phyloP scores from a whole-genome alignment of 2,797 vertebrate genomes.

The Hypotaenidia philippensis region DNA sequence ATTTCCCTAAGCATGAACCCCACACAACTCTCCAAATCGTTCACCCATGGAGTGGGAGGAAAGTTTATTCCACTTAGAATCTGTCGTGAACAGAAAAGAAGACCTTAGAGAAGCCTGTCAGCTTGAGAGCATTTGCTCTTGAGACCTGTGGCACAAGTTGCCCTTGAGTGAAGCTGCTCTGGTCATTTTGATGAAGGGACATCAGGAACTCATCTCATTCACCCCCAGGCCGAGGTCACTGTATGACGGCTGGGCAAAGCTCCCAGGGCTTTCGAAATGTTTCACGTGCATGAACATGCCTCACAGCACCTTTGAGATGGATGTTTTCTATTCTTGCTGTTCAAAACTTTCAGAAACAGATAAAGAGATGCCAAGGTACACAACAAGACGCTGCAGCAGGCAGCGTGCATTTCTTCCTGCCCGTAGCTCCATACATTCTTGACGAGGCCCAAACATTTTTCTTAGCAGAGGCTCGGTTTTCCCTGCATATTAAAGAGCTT shows the following conservation, averaged over 20 bases:
- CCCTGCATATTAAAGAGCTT: background rate
- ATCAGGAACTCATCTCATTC: rapidly evolving
- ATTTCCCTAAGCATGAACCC: background rate
- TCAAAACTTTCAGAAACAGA: background rate
- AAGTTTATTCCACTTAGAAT: background rate
- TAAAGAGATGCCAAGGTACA: background rate
- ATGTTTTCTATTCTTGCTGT: background rate
- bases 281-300: background rate
- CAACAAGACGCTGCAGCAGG: rapidly evolving
- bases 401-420: background rate
- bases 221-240: background rate
- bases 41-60: rapidly evolving
- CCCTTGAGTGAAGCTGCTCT: background rate
- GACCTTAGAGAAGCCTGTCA: rapidly evolving
- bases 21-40: background rate
- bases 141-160: rapidly evolving
- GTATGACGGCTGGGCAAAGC: background rate
- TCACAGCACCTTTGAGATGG: background rate
- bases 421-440: background rate
- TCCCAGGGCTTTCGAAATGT: background rate
- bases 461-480: background rate
- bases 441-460: background rate
- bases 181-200: background rate
- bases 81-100: background rate
- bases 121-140: background rate